Percentiles rank a stretch among this genome's conserved stretches.
Evolutionary conservation across 2,888 invertebrate species (phyloP).

Genomic region (Pandemis heparana): DNA sequence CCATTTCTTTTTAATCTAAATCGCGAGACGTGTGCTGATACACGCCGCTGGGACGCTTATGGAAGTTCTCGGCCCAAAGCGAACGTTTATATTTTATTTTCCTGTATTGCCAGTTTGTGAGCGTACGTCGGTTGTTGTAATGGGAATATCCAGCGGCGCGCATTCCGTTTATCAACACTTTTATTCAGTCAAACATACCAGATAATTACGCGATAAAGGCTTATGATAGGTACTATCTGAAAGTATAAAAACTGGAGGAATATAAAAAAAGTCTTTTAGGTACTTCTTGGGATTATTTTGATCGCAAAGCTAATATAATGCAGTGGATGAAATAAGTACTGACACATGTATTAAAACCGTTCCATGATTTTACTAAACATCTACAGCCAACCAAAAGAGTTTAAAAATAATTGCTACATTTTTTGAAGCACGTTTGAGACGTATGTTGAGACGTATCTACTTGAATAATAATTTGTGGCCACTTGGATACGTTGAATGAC

Average conservation of each 20-base stretch:
- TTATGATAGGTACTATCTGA: not conserved
- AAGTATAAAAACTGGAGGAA: too few relatives aligned
- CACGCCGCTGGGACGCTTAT: conserved; percentile 12
- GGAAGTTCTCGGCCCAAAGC: not conserved
- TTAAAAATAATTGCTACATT: too few relatives aligned
- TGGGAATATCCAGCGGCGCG: conserved; percentile 4
- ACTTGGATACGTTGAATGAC: not conserved
- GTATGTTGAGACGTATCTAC: too few relatives aligned
- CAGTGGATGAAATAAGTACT: too few relatives aligned
- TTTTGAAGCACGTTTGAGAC: too few relatives aligned
- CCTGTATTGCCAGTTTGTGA: not conserved
- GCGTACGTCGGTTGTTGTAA: not conserved
- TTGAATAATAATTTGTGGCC: too few relatives aligned
- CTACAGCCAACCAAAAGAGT: too few relatives aligned
- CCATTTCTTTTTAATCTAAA: conserved; percentile 17
- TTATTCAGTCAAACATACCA: not conserved
- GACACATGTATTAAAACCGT: too few relatives aligned
- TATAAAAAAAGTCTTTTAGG: too few relatives aligned
- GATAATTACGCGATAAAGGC: not conserved
- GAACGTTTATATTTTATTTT: conserved; percentile 16
- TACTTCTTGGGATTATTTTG: too few relatives aligned
- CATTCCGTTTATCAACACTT: not conserved
- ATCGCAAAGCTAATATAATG: too few relatives aligned
- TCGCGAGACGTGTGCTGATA: conserved; percentile 8
- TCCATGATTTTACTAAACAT: too few relatives aligned